Percentiles rank a stretch among this genome's conserved stretches.
Evolutionary conservation across 2,888 invertebrate genomes (phyloP).

Genomic region (Heteromyza rotundicornis): DNA sequence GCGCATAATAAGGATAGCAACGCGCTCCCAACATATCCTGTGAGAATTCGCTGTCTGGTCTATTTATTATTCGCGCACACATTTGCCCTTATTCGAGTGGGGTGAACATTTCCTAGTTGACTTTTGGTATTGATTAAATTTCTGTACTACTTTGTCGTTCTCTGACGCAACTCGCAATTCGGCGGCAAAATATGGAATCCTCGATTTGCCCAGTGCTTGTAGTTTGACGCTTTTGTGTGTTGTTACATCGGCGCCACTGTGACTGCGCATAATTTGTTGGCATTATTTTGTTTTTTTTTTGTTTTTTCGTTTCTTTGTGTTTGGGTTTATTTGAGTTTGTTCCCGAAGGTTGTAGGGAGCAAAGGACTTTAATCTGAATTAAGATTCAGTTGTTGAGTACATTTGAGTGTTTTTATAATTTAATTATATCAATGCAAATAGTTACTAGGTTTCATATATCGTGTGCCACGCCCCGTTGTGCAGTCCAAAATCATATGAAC

Average conservation of each 20-base stretch:
- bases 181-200: background rate
- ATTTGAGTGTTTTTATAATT: no score
- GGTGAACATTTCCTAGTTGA: background rate
- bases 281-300: conserved; percentile 26
- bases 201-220: background rate
- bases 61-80: no score
- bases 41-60: no score
- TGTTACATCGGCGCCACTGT: conserved; percentile 38
- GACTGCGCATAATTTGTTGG: conserved; percentile 51
- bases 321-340: background rate
- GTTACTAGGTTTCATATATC: no score
- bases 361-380: background rate
- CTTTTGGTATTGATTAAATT: conserved; percentile 2
- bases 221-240: background rate
- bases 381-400: background rate
- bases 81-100: background rate
- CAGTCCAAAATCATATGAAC: no score
- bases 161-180: background rate
- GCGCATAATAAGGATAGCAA: background rate
- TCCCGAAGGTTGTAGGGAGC: background rate
- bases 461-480: no score
- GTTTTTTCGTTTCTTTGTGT: conserved; percentile 11
- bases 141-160: background rate
- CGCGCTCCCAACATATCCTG: background rate
- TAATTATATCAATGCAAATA: no score